Base-by-base conservation (phyloP, 2,113 vertebrate species). In the Macquaria ambigua region DNA sequence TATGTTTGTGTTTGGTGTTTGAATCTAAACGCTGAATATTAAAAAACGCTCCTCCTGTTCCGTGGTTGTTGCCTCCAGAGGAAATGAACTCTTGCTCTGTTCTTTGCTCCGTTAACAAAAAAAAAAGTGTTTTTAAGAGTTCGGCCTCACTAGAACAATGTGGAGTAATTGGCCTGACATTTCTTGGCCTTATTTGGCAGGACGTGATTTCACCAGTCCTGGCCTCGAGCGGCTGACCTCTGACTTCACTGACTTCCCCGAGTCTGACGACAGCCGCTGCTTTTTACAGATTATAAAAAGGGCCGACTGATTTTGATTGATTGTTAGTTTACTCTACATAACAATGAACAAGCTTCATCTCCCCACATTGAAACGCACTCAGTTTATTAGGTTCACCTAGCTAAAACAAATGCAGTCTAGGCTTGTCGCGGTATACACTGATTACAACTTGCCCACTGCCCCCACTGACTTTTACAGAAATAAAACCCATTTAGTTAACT, bases 121-220 rank as follows among this genome's bases (percentile, higher is more conserved):
- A 78, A 78, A 82, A 58, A 58, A 21, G 39, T 80, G 77, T 86
- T 81, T 75, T 74, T 21, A 69, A 58, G 81, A 58, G 55, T 9
- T 64, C 63, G 16, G 77, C 80, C 56, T 59, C 18, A 0, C 41
- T 43, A 46, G 79, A 89, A 87, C 90, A 89, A 83, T 85, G 74
- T 70, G 82, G 52, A 69, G 74, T 70, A 64, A 85, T 79, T 28
- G 50, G 52, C 56, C 48, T 72, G 82, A 89, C 74, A 59, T 84
- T 80, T 87, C 79, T 81, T 4, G 37, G 72, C 82, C 90, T 81
- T 79, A 76, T 46, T 84, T 84, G 83, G 87, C 75, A 86, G 85
- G 92, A 92, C 50, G 79, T 91, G 87, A 89, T 58, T 72, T 90
- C 63, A 89, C 7, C 1, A 12, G 20, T 25, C 58, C 61, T 74